Conservation (phyloP, 2,888 invertebrate genomes). For the Orchesella flavescens region DNA sequence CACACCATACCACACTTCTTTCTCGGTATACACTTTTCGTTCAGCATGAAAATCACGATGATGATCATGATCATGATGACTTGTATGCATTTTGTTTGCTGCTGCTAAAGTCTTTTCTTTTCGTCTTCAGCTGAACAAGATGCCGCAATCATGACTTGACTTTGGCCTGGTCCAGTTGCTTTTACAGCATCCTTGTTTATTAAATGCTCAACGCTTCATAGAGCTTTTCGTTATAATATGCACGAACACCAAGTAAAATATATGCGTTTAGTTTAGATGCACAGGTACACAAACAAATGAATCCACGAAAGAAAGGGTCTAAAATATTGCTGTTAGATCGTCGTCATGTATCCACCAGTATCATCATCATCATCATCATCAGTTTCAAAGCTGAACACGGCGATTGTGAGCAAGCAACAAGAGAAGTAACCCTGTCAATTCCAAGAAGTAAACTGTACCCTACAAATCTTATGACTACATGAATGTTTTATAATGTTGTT, state of each 20-base stretch:
- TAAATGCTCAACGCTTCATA: conserved; percentile 1
- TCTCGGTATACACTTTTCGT: background rate
- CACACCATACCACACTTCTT: background rate
- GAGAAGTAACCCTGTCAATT: conserved; percentile 49
- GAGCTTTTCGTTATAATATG: background rate
- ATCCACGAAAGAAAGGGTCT: background rate
- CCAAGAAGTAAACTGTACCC: conserved; percentile 48
- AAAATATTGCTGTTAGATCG: background rate
- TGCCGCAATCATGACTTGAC: conserved; percentile 29
- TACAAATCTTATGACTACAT: conserved; percentile 48
- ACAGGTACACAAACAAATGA: background rate
- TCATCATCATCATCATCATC: conserved; percentile 26
- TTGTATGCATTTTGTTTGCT: background rate
- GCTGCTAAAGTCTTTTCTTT: background rate
- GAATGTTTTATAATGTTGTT: background rate
- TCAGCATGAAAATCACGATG: conserved; percentile 1
- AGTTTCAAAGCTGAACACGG: too few species aligned
- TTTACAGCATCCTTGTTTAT: conserved; percentile 20
- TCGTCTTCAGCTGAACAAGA: conserved; percentile 1
- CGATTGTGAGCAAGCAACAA: background rate
- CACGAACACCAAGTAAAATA: background rate
- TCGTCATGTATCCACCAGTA: background rate
- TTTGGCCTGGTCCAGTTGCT: conserved; percentile 33
- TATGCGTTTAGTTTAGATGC: background rate
- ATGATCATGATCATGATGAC: conserved; percentile 9